A percentile compares a stretch with the other conserved stretches of the same genome.
phyloP scores from a whole-genome alignment of 2,113 vertebrate species.

The Mesocricetus auratus region DNA sequence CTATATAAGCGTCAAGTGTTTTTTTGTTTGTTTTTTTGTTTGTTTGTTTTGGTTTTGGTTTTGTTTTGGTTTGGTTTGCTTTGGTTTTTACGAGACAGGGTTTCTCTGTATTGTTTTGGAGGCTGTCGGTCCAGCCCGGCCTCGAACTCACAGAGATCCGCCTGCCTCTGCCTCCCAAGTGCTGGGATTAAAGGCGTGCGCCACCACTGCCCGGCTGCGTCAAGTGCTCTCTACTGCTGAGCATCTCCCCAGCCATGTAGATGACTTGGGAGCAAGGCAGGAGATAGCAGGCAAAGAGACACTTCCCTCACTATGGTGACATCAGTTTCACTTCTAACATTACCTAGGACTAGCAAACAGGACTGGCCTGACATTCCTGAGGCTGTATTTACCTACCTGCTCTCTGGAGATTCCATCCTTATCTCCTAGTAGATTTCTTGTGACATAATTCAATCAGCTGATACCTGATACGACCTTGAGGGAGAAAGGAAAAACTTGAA shows the following conservation, averaged over 20 bases:
- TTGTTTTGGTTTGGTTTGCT: too few species aligned
- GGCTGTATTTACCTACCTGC: neutral
- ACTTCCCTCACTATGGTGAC: fast-evolving
- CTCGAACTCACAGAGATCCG: too few species aligned
- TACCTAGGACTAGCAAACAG: neutral
- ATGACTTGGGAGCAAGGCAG: neutral
- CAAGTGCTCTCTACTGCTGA: neutral
- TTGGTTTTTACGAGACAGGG: too few species aligned
- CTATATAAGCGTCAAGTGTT: neutral
- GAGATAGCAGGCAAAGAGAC: neutral
- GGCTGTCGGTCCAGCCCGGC: too few species aligned
- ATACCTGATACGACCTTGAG: neutral
- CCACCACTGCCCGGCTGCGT: too few species aligned
- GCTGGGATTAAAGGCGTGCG: too few species aligned
- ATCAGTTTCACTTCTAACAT: neutral
- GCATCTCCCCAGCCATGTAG: neutral
- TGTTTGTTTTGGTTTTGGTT: too few species aligned
- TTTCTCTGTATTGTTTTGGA: too few species aligned
- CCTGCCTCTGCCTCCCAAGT: too few species aligned
- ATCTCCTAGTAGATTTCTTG: neutral
- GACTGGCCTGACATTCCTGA: neutral
- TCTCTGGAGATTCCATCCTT: neutral
- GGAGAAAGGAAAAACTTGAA: neutral
- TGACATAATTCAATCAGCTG: neutral
- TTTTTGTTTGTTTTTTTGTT: too few species aligned